Conservation (phyloP, 92 coral and sea anemone species). For the Muricea muricata region DNA sequence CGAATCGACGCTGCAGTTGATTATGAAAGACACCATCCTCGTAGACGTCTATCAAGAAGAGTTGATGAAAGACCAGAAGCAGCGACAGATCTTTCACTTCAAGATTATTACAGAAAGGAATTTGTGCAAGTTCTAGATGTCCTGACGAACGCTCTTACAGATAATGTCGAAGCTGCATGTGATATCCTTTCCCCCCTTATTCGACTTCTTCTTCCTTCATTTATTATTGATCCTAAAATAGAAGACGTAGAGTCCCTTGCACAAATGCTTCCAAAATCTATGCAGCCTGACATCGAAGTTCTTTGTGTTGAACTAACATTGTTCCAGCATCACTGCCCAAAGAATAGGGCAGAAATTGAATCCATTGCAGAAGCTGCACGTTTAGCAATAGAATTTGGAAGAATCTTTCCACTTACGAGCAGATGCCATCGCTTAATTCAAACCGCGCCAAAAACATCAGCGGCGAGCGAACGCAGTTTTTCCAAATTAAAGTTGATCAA, state of each 20-base stretch:
- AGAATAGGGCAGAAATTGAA: slow-evolving; percentile 3
- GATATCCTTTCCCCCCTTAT: slow-evolving; percentile 4
- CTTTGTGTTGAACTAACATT: too few relatives aligned
- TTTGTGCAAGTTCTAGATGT: slow-evolving; percentile 14
- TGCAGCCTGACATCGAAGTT: too few relatives aligned
- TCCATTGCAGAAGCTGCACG: slow-evolving; percentile 5
- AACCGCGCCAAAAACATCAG: too few relatives aligned
- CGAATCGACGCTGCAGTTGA: not conserved
- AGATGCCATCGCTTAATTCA: too few relatives aligned
- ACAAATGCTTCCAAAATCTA: too few relatives aligned
- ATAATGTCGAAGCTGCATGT: slow-evolving; percentile 12
- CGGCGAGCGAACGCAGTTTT: not conserved
- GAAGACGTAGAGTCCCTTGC: too few relatives aligned
- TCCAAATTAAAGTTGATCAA: not conserved
- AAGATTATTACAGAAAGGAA: too few relatives aligned
- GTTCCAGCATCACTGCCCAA: too few relatives aligned
- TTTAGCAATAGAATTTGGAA: slow-evolving; percentile 9
- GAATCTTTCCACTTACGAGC: too few relatives aligned
- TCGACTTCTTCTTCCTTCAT: slow-evolving; percentile 2
- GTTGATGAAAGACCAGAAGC: too few relatives aligned
- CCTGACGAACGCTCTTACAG: not conserved
- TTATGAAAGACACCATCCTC: not conserved
- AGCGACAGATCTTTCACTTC: too few relatives aligned
- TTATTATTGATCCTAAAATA: not conserved
- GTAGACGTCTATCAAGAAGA: slow-evolving; percentile 1